These are phyloP conservation scores for Caenorhabditis doughertyi DNA, from an alignment of 2,888 invertebrate genomes.

Conservation along the genomic window DNA sequence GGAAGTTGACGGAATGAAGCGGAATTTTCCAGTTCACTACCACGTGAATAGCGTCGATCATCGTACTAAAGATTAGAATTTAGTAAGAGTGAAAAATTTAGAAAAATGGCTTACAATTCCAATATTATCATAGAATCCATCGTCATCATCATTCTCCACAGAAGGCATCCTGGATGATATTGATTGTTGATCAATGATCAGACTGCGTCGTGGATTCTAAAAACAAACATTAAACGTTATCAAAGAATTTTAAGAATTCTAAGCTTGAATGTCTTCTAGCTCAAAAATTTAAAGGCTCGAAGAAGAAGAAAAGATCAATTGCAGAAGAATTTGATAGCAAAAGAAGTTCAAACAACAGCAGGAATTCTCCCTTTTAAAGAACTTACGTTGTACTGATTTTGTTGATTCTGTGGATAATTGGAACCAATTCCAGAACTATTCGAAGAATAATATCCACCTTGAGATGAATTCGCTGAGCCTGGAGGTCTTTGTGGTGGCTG, in stretches of 20 bases:
- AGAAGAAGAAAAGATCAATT: neutral
- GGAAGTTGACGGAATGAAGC: slow-evolving; percentile 76
- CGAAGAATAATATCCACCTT: slow-evolving; percentile 78
- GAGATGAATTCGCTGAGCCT: slow-evolving; percentile 77
- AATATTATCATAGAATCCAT: slow-evolving; percentile 82
- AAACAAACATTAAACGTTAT: too few species aligned
- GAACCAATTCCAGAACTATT: slow-evolving; percentile 72
- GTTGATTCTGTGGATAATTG: slow-evolving; percentile 51
- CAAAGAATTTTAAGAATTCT: too few species aligned
- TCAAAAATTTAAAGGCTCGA: neutral
- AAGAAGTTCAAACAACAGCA: too few species aligned
- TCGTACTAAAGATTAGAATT: slow-evolving; percentile 64
- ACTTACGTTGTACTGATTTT: slow-evolving; percentile 52
- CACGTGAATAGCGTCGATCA: slow-evolving; percentile 75
- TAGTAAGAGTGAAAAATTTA: neutral
- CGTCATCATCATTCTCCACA: slow-evolving; percentile 79
- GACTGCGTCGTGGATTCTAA: slow-evolving; percentile 66
- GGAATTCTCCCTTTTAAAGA: neutral
- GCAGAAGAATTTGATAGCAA: too few species aligned
- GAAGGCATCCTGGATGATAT: slow-evolving; percentile 76
- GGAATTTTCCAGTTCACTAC: slow-evolving; percentile 76
- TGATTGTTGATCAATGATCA: slow-evolving; percentile 71
- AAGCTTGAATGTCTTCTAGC: too few species aligned
- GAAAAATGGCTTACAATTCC: slow-evolving; percentile 66
- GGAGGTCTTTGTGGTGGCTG: slow-evolving; percentile 69